These are phyloP conservation scores for Haliclystus octoradiatus DNA, from an alignment of 30 jellyfish, hydroid and myxozoan genomes.

Conservation along the genomic window DNA sequence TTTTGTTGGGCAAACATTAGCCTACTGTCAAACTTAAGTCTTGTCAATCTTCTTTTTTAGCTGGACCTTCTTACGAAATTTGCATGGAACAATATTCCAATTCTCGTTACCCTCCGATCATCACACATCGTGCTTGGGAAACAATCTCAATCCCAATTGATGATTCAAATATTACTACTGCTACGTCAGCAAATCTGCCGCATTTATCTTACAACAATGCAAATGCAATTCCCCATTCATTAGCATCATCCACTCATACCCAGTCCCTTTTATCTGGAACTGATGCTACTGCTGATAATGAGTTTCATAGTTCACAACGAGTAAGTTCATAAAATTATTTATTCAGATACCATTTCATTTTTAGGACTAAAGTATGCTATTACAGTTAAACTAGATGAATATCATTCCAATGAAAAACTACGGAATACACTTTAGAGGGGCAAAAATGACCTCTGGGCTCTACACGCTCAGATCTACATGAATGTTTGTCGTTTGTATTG, in stretches of 20 bases:
- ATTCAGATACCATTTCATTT: too few species aligned
- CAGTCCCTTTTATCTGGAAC: slow-evolving; percentile 54
- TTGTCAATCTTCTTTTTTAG: slow-evolving; percentile 17
- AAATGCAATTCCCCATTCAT: slow-evolving; percentile 4
- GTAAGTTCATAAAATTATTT: too few species aligned
- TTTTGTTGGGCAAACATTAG: too few species aligned
- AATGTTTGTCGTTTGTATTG: too few species aligned
- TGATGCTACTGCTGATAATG: not conserved
- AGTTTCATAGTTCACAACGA: not conserved
- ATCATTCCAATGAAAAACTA: too few species aligned
- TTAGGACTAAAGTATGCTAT: too few species aligned
- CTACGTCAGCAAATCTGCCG: slow-evolving; percentile 21
- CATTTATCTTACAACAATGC: slow-evolving; percentile 13
- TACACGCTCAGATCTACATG: too few species aligned
- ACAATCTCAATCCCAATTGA: slow-evolving; percentile 1
- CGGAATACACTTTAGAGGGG: too few species aligned
- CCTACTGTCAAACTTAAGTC: not conserved
- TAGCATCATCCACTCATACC: slow-evolving; percentile 6
- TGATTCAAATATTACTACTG: slow-evolving; percentile 1
- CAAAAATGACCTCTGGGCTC: too few species aligned
- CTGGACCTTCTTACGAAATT: slow-evolving; percentile 81
- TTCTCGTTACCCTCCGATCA: slow-evolving; percentile 36
- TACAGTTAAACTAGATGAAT: too few species aligned
- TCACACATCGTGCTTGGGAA: slow-evolving; percentile 54
- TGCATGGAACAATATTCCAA: slow-evolving; percentile 2